Conservation (phyloP, 1,140 invertebrate species). For the Diorhabda sublineata region DNA sequence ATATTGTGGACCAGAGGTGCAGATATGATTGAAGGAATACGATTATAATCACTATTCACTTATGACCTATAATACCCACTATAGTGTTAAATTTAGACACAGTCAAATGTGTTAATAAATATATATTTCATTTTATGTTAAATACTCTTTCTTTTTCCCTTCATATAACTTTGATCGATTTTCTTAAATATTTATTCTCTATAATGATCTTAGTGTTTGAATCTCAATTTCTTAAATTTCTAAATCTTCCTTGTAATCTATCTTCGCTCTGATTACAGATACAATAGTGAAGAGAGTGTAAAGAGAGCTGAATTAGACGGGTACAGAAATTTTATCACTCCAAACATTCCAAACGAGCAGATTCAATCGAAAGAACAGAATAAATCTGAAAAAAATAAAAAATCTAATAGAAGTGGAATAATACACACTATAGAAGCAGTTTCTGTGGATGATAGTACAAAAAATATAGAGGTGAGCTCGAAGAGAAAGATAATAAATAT, state of each 20-base stretch:
- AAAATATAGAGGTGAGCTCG: slow-evolving; percentile 26
- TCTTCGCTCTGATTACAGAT: not conserved
- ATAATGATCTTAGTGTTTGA: too few species aligned
- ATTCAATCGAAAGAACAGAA: not conserved
- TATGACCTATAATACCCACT: too few species aligned
- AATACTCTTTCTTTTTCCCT: too few species aligned
- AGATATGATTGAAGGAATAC: too few species aligned
- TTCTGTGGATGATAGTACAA: slow-evolving; percentile 19
- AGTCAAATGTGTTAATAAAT: too few species aligned
- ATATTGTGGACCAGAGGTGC: too few species aligned
- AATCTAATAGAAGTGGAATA: slow-evolving; percentile 4
- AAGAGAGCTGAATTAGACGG: slow-evolving; percentile 36
- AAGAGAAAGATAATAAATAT: not conserved
- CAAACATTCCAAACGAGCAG: slow-evolving; percentile 16
- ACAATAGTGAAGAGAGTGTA: slow-evolving; percentile 30
- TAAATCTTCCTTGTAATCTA: not conserved
- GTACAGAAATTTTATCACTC: slow-evolving; percentile 32
- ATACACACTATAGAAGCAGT: slow-evolving; percentile 26
- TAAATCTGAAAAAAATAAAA: slow-evolving; percentile 19
- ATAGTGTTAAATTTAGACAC: too few species aligned
- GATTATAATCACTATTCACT: too few species aligned
- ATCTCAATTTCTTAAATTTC: too few species aligned
- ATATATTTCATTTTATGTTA: too few species aligned
- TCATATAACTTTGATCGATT: too few species aligned
- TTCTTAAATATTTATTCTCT: too few species aligned